Percentiles rank a stretch among this genome's conserved stretches.
Conservation (phyloP, 2,797 vertebrate species). For the Sebastes cheni region DNA sequence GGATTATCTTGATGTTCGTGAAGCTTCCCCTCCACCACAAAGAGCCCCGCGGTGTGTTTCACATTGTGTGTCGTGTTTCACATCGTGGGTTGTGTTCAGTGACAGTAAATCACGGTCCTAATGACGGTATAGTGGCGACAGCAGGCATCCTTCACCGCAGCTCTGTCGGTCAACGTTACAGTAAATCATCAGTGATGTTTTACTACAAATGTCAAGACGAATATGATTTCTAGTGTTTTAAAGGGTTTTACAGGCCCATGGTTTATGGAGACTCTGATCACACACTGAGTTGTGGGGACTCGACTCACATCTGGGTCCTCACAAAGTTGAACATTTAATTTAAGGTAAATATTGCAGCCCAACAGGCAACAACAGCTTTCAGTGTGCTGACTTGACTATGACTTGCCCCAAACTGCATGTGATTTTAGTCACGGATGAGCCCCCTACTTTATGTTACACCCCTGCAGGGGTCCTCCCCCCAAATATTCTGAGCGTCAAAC, state of each 20-base stretch:
- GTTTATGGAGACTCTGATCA: background rate
- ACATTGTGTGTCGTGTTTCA: background rate
- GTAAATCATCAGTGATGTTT: background rate
- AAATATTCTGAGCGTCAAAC: too few relatives aligned
- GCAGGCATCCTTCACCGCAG: background rate
- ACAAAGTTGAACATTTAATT: background rate
- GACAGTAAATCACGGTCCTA: background rate
- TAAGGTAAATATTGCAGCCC: too few relatives aligned
- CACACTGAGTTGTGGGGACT: background rate
- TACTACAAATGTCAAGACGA: background rate
- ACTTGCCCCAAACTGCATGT: too few relatives aligned
- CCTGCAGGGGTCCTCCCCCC: too few relatives aligned
- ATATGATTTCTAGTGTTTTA: background rate
- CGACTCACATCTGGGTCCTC: background rate
- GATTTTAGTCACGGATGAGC: too few relatives aligned
- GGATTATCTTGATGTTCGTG: slow-evolving; percentile 13
- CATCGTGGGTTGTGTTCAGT: background rate
- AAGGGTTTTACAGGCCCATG: background rate
- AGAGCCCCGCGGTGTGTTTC: background rate
- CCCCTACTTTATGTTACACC: too few relatives aligned
- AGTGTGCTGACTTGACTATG: too few relatives aligned
- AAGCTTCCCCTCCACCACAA: background rate
- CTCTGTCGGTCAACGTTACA: background rate
- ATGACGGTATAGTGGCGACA: background rate
- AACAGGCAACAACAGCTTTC: too few relatives aligned